Evolutionary conservation across 2,797 vertebrate genomes (phyloP), one percentile per base, ranked within the genome.

Genomic region (Dermochelys coriacea): DNA sequence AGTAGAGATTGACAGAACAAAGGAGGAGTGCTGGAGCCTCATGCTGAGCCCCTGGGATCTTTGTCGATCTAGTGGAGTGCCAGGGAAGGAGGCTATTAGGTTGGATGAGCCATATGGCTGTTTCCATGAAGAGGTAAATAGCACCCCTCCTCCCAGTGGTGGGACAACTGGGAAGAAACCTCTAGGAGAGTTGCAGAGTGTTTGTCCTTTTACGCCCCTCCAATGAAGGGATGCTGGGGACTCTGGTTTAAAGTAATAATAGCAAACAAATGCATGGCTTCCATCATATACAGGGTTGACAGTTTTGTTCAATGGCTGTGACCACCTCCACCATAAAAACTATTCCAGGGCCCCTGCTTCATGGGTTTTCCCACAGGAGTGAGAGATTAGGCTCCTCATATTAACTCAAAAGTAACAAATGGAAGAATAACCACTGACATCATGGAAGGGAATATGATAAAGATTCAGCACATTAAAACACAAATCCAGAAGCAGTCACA

Each of bases 351-450:
- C 34, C 59, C 50, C 79, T 25, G 23, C 12, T 15, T 12, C 50
- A 68, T 71, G 84, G 82, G 16, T 80, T 94, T 94, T 95, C 27
- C 23, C 54, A 81, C 75, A 96, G 75, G 88, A 82, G 77, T 57
- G 50, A 96, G 82, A 89, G 95, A 95, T 93, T 88, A 88, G 93
- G 50, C 29, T 93, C 91, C 79, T 68, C 93, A 96, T 50, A 91
- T 87, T 91, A 97, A 93, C 95, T 93, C 95, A 95, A 97, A 90
- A 92, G 89, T 50, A 74, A 83, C 57, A 93, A 85, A 84, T 75
- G 55, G 68, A 87, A 41, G 87, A 95, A 89, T 92, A 50, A 90
- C 84, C 0, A 0, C 80, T 78, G 80, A 87, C 84, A 52, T 71
- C 34, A 52, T 29, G 52, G 45, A 82, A 88, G 57, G 4, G 23